Evolutionary conservation across 2,797 vertebrate genomes (phyloP).

Genomic region (Falco biarmicus): DNA sequence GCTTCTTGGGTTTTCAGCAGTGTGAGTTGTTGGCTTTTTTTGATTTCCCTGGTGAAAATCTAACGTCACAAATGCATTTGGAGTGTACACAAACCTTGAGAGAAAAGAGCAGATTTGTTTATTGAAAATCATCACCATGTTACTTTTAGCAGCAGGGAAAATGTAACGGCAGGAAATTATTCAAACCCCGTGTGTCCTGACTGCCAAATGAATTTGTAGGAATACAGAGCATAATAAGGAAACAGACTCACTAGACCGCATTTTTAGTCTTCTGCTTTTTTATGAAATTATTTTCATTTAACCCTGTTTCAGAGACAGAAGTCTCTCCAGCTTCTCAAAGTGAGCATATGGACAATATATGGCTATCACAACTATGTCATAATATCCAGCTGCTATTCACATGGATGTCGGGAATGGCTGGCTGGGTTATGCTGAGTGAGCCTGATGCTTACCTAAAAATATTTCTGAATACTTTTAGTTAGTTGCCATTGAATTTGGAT

Average conservation of each 20-base stretch:
- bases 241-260: neutral
- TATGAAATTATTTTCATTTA: neutral
- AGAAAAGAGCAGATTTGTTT: conserved; percentile 22
- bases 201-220: conserved; percentile 4
- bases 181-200: neutral
- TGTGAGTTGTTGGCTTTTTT: neutral
- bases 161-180: neutral
- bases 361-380: neutral
- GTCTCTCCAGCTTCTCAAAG: neutral
- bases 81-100: neutral
- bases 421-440: neutral
- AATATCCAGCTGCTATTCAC: neutral
- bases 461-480: neutral
- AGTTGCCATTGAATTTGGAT: neutral
- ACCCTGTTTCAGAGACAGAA: neutral
- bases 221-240: neutral
- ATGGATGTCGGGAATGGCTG: neutral
- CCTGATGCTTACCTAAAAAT: neutral
- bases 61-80: neutral
- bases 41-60: neutral
- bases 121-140: neutral
- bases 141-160: neutral
- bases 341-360: neutral
- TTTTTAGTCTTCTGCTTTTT: neutral
- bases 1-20: neutral